Percentiles rank a stretch among this genome's conserved stretches.
Conservation (phyloP, 2,888 invertebrate species). For the Trichogramma evanescens region DNA sequence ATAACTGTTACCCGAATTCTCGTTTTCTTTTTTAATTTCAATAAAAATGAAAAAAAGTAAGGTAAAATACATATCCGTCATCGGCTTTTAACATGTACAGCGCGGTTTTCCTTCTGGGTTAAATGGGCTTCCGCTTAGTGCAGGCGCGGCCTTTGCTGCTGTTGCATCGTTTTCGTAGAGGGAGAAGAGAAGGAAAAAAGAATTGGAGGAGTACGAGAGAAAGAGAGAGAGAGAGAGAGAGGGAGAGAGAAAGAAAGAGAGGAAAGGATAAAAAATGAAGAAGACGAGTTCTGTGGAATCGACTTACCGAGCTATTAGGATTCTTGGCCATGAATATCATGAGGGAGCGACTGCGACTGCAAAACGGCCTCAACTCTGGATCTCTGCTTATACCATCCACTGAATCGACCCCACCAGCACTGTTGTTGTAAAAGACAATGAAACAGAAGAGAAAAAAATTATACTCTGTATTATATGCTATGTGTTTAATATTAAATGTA, state of each 20-base stretch:
- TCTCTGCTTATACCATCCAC: slow-evolving; percentile 46
- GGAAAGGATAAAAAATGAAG: not conserved
- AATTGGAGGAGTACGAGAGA: not conserved
- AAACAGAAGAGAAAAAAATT: no score
- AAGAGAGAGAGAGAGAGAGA: not conserved
- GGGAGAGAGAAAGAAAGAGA: not conserved
- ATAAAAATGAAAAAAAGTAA: not conserved
- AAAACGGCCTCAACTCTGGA: slow-evolving; percentile 46
- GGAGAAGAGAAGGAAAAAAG: not conserved
- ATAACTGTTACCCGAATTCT: no score
- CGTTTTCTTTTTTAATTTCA: no score
- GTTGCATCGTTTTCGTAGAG: not conserved
- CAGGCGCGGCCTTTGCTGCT: not conserved
- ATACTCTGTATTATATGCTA: no score
- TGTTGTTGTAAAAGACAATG: slow-evolving; percentile 18
- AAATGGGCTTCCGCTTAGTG: slow-evolving; percentile 15
- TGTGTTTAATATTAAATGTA: no score
- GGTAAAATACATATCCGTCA: not conserved
- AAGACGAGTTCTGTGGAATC: slow-evolving; percentile 17
- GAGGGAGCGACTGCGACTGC: slow-evolving; percentile 45
- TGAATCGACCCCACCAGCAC: slow-evolving; percentile 42
- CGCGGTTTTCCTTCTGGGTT: slow-evolving; percentile 19
- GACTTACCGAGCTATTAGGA: slow-evolving; percentile 42
- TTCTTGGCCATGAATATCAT: slow-evolving; percentile 46
- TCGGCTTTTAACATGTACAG: not conserved